Conservation (phyloP, 2,797 vertebrate species). For the Sebastes minor region DNA sequence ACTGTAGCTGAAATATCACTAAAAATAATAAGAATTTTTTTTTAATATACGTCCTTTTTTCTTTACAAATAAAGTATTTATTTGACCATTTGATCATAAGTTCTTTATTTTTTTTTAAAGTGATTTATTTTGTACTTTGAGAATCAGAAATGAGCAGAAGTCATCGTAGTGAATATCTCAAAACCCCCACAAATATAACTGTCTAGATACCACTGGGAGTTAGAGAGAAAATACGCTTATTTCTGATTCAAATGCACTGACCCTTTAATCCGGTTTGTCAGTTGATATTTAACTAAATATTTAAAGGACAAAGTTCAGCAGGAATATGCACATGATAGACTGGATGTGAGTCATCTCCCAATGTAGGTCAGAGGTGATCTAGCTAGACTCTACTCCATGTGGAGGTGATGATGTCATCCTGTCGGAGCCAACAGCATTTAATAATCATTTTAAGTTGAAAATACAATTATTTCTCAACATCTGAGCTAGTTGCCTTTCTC, state of each 20-base stretch:
- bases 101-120: neutral
- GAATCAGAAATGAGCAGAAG: constrained; percentile 3
- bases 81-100: neutral
- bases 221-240: neutral
- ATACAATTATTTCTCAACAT: constrained; percentile 3
- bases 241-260: constrained; percentile 39
- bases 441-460: constrained; percentile 6
- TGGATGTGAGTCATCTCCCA: constrained; percentile 41
- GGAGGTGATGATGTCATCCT: constrained; percentile 20
- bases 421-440: neutral
- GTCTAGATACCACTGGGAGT: neutral
- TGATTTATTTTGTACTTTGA: neutral
- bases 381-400: neutral
- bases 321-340: constrained; percentile 5
- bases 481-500: neutral
- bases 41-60: neutral
- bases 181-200: neutral
- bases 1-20: neutral
- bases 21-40: neutral
- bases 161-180: neutral
- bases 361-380: constrained; percentile 24
- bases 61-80: neutral
- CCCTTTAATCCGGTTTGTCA: constrained; percentile 59
- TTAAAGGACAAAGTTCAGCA: constrained; percentile 63
- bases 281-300: constrained; percentile 65